A percentile compares a stretch with the other conserved stretches of the same genome.
Conservation (phyloP, 2,113 vertebrate genomes). For the Balaeniceps rex region DNA sequence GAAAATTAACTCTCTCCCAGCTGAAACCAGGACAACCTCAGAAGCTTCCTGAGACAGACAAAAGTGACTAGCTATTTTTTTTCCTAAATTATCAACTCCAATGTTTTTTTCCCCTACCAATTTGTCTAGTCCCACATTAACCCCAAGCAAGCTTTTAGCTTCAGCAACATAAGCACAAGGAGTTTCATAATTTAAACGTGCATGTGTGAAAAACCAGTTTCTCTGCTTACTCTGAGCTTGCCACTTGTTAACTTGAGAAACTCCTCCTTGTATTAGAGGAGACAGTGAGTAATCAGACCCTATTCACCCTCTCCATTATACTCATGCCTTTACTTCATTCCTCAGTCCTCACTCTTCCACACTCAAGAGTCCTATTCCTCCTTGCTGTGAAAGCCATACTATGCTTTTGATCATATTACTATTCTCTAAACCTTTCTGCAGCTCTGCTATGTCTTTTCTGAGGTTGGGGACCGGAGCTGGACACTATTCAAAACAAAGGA, state of each 20-base stretch:
- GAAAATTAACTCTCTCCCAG: no score
- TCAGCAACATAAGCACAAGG: neutral
- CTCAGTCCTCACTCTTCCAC: neutral
- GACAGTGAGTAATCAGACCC: neutral
- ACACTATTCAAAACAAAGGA: neutral
- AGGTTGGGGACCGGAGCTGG: neutral
- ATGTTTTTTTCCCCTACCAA: neutral
- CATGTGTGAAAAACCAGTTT: neutral
- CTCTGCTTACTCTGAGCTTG: neutral
- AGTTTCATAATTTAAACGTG: neutral
- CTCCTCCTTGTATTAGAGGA: neutral
- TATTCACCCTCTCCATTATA: neutral
- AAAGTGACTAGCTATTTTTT: neutral
- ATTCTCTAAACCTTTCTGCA: neutral
- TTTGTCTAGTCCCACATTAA: neutral
- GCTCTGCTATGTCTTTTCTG: neutral
- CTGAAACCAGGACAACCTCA: no score
- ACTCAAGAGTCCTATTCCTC: neutral
- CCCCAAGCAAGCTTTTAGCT: neutral
- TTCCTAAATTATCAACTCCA: neutral
- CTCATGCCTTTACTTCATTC: neutral
- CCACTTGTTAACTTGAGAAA: neutral
- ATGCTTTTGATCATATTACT: neutral
- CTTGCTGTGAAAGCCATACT: neutral
- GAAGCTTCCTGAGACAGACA: neutral